These are phyloP conservation scores for Sinocyclocheilus grahami DNA, from an alignment of 2,113 vertebrate species.

Conservation along the genomic window DNA sequence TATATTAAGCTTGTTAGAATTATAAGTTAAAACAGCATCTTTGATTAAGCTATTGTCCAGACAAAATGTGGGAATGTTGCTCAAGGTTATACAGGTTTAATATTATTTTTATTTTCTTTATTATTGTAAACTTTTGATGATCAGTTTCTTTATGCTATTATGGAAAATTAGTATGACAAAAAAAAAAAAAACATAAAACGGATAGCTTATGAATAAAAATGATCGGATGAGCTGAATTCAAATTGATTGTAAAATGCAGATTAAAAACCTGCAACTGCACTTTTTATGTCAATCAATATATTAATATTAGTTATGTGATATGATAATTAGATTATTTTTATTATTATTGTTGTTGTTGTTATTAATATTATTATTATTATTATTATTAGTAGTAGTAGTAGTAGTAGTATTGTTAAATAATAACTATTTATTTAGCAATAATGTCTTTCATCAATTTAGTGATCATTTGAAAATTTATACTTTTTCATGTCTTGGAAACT, in stretches of 20 bases:
- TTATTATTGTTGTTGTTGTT: neutral
- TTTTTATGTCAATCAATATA: neutral
- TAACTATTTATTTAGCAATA: too few relatives aligned
- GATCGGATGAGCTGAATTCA: neutral
- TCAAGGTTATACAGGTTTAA: neutral
- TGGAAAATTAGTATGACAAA: neutral
- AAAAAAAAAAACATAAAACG: neutral
- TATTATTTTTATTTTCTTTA: neutral
- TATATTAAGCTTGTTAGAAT: constrained; percentile 34
- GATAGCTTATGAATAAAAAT: neutral
- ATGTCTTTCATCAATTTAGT: constrained; percentile 24
- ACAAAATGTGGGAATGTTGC: constrained; percentile 6
- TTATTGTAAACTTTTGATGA: constrained; percentile 18
- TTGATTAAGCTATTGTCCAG: constrained; percentile 22
- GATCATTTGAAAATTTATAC: constrained; percentile 44
- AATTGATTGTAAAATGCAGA: neutral
- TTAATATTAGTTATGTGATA: neutral
- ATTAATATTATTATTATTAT: too few relatives aligned
- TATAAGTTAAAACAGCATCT: constrained; percentile 60
- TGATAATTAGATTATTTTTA: neutral
- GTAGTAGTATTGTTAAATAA: too few relatives aligned
- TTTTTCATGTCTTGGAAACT: constrained; percentile 27
- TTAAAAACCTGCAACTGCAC: neutral
- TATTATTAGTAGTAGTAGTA: too few relatives aligned
- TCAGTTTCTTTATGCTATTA: constrained; percentile 17